phyloP scores from a whole-genome alignment of 23 tunicate genomes.

The Aplidium turbinatum region DNA sequence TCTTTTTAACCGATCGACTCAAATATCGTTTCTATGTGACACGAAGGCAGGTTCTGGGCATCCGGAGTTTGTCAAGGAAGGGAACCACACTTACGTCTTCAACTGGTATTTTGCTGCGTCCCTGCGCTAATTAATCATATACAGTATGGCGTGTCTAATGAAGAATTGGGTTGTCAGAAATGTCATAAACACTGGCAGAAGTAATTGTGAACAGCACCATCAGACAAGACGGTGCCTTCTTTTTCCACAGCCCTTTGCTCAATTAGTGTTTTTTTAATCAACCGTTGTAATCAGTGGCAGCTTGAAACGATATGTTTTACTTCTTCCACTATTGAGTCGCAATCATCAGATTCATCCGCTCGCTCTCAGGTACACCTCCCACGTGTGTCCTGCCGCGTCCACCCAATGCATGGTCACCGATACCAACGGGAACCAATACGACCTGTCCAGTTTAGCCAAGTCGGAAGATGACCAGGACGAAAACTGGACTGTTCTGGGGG shows the following conservation, averaged over 20 bases:
- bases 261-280: too few species aligned
- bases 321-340: too few species aligned
- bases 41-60: constrained; percentile 45
- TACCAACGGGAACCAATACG: constrained; percentile 48
- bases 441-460: constrained; percentile 53
- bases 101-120: constrained; percentile 45
- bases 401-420: constrained; percentile 68
- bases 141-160: too few species aligned
- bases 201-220: too few species aligned
- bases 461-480: constrained; percentile 65
- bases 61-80: constrained; percentile 51
- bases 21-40: constrained; percentile 76
- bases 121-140: too few species aligned
- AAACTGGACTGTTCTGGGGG: constrained; percentile 69
- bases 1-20: constrained; percentile 44
- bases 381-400: constrained; percentile 57
- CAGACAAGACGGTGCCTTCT: too few species aligned
- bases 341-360: background rate
- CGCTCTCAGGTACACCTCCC: constrained; percentile 62
- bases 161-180: too few species aligned
- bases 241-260: too few species aligned
- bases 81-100: constrained; percentile 51
- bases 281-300: too few species aligned
- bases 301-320: too few species aligned
- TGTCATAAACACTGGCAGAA: too few species aligned